Evolutionary conservation across 2,797 vertebrate species (phyloP).

Genomic region (Paratrypauchen microcephalus): DNA sequence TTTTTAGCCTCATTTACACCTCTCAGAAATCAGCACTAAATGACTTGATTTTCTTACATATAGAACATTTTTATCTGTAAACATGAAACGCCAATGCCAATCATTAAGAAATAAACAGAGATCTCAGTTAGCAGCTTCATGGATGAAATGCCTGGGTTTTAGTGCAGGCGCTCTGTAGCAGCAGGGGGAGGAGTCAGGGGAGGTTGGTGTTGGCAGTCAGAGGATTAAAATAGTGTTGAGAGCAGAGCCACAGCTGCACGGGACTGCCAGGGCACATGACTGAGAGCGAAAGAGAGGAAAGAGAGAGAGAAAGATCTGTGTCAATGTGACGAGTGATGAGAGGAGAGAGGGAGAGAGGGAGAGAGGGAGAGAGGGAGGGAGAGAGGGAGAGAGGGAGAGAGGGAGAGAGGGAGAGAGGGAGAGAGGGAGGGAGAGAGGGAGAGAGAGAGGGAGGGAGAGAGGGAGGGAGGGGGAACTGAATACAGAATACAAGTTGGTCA

Average conservation of each 20-base stretch:
- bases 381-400: slow-evolving; percentile 30
- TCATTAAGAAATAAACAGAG: neutral
- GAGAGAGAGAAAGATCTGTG: slow-evolving; percentile 58
- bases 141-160: neutral
- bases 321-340: slow-evolving; percentile 51
- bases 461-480: neutral
- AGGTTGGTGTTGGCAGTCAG: slow-evolving; percentile 63
- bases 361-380: slow-evolving; percentile 20
- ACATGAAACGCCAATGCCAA: no score
- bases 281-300: slow-evolving; percentile 6
- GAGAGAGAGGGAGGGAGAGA: slow-evolving; percentile 25
- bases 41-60: no score
- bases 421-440: slow-evolving; percentile 44
- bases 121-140: neutral
- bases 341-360: slow-evolving; percentile 11
- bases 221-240: slow-evolving; percentile 68
- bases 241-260: slow-evolving; percentile 61
- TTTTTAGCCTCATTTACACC: no score
- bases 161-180: neutral
- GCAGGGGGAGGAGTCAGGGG: neutral
- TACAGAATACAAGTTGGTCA: no score
- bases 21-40: no score
- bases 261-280: slow-evolving; percentile 67
- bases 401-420: neutral
- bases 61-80: no score